These are phyloP conservation scores for Drosophila fuyamai DNA, from an alignment of 1,140 invertebrate species.

Conservation along the genomic window DNA sequence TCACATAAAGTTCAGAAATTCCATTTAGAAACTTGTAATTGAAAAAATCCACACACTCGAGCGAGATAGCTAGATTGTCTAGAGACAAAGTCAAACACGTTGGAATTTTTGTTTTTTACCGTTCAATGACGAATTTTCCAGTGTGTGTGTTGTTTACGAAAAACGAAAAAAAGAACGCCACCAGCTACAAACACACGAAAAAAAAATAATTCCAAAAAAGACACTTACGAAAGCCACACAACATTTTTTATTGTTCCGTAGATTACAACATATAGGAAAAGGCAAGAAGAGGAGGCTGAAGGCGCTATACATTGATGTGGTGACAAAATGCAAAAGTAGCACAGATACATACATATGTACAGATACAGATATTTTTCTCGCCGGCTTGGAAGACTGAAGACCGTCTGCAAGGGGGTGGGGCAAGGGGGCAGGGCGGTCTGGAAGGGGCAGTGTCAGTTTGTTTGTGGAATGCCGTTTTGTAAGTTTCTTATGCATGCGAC, in stretches of 20 bases:
- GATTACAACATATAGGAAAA: slow-evolving; percentile 62
- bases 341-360: slow-evolving; percentile 37
- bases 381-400: slow-evolving; percentile 18
- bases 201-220: slow-evolving; percentile 63
- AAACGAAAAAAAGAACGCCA: slow-evolving; percentile 55
- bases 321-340: slow-evolving; percentile 68
- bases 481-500: slow-evolving; percentile 77
- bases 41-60: slow-evolving; percentile 64
- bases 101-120: slow-evolving; percentile 73
- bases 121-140: slow-evolving; percentile 79
- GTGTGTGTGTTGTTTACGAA: slow-evolving; percentile 58
- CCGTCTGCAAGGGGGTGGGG: background rate
- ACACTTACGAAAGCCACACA: slow-evolving; percentile 75
- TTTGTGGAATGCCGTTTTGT: slow-evolving; percentile 83
- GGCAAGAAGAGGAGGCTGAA: slow-evolving; percentile 23
- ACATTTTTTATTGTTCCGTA: slow-evolving; percentile 54
- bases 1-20: slow-evolving; percentile 80
- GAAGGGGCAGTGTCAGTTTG: slow-evolving; percentile 48
- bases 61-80: slow-evolving; percentile 17
- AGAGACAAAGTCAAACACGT: slow-evolving; percentile 74
- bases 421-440: background rate
- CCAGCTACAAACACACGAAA: slow-evolving; percentile 56
- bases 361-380: slow-evolving; percentile 64
- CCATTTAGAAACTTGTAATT: slow-evolving; percentile 82
- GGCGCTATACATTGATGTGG: slow-evolving; percentile 38